Evolutionary conservation across 2,888 invertebrate species (phyloP), one percentile per base, ranked within the genome.

Genomic region (Orthonevra nobilis): DNA sequence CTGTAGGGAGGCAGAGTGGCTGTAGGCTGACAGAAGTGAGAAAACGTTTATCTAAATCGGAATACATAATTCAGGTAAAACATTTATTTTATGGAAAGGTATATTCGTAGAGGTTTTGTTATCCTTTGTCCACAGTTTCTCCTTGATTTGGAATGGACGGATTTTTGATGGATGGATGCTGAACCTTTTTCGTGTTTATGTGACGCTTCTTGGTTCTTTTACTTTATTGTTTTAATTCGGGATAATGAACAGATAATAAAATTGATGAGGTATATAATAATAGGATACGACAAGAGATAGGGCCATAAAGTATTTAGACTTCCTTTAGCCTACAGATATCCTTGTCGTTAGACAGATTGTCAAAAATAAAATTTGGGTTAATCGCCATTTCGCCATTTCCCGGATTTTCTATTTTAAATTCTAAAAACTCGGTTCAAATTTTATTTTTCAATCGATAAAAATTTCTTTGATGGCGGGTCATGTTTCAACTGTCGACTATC

Each of bases 21-120:
- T 17, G n/a, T 14, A 17, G 52, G 75, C 56, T 42, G 23, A 50
- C 30, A 28, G 50, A 58, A 77, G 63, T 77, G 69, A 42, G 63
- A 52, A 64, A 64, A 32, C 63, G 69, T 77, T 77, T 77, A 77
- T 77, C 63, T 63, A 52, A 69, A 69, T 75, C 44, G 44, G 56
- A 64, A n/a, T n/a, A n/a, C n/a, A 64, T 50, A 64, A 50, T 58
- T 77, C 68, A 69, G 75, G 75, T 69, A 61, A 48, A 56, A 48
- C 38, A 54, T 54, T 36, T 17, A 28, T 15, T 19, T 30, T 9
- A 10, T 5, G 15, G 26, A 34, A 54, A 32, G 44, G 46, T 60
- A 26, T 28, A 42, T 64, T n/a, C n/a, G n/a, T n/a, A n/a, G n/a
- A n/a, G n/a, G n/a, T n/a, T 19, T 58, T 28, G 12, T 56, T 42